These are phyloP conservation scores for Falco cherrug DNA, from an alignment of 2,797 vertebrate species.

Conservation along the genomic window DNA sequence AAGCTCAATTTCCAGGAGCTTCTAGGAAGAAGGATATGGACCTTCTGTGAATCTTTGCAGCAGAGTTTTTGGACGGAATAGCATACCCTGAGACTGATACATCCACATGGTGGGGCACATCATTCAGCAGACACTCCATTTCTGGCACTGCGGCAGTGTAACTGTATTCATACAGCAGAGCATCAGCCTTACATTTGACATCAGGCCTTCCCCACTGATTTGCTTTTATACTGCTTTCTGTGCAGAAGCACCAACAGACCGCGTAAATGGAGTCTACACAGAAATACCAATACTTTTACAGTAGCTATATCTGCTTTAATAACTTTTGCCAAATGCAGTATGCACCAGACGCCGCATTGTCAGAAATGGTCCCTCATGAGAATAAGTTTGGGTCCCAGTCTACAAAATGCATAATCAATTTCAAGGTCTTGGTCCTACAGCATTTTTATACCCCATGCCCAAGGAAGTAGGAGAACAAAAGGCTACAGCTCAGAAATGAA, in stretches of 20 bases:
- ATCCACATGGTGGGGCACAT: not conserved
- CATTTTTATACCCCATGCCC: not conserved
- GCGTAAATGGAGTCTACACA: not conserved
- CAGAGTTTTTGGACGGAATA: not conserved
- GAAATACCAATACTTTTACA: not conserved
- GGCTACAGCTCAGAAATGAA: not conserved
- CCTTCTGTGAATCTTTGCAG: not conserved
- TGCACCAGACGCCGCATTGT: not conserved
- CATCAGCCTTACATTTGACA: not conserved
- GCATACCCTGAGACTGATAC: not conserved
- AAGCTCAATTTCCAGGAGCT: not conserved
- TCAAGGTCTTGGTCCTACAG: not conserved
- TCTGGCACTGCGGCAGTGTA: not conserved
- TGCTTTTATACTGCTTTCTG: not conserved
- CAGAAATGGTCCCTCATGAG: not conserved
- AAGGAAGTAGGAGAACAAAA: not conserved
- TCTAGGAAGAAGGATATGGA: not conserved
- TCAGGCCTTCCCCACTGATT: not conserved
- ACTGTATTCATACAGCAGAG: not conserved
- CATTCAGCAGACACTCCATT: not conserved
- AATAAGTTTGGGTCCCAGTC: not conserved
- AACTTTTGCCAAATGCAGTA: not conserved
- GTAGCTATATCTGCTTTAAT: not conserved
- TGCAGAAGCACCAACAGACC: not conserved
- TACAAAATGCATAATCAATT: not conserved